phyloP scores from a whole-genome alignment of 2,113 vertebrate genomes.

The Clarias gariepinus region DNA sequence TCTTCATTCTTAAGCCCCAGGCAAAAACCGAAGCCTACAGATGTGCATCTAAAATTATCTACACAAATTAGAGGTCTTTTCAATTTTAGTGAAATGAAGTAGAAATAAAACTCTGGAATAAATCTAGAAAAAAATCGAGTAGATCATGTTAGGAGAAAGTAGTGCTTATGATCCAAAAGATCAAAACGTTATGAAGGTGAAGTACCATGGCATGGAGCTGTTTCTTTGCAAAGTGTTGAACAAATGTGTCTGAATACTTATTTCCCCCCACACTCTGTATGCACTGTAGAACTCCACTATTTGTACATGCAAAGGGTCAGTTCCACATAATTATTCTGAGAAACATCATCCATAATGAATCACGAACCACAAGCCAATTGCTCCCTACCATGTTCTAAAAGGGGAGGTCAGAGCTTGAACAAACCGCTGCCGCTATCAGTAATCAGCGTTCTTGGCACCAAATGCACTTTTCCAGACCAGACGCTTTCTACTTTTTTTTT shows the following conservation, averaged over 20 bases:
- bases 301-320: conserved; percentile 25
- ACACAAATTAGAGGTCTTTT: not conserved
- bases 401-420: conserved; percentile 6
- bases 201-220: not conserved
- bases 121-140: not conserved
- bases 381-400: conserved; percentile 20
- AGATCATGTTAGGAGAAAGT: not conserved
- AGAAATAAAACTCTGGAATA: not conserved
- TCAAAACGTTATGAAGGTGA: not conserved
- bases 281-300: not conserved
- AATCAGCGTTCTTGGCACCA: conserved; percentile 47
- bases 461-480: conserved; percentile 32
- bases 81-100: not conserved
- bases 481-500: not conserved
- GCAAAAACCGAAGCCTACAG: not conserved
- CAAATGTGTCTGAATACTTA: not conserved
- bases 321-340: not conserved
- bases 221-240: not conserved
- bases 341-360: not conserved
- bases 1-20: not conserved
- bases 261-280: not conserved
- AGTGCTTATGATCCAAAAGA: not conserved
- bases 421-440: conserved; percentile 33
- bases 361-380: conserved; percentile 21
- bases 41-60: not conserved